Percentiles rank a stretch among this genome's conserved stretches.
These are phyloP conservation scores for Fissipunctia ypsillon DNA, from an alignment of 2,888 invertebrate genomes.

Conservation along the genomic window DNA sequence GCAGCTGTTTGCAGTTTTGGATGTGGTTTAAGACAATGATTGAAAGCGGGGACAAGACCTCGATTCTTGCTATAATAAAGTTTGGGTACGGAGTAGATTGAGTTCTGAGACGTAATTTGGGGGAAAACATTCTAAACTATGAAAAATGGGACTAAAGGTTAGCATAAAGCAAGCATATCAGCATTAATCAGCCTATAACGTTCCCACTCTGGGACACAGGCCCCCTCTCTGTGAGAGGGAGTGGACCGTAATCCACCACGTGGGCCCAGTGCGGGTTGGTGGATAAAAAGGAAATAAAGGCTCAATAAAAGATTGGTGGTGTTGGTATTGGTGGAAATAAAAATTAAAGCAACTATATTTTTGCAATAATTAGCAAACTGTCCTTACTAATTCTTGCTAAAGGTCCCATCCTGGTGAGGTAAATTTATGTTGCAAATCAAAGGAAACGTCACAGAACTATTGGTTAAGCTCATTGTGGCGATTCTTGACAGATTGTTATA, in stretches of 20 bases:
- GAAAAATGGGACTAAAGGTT: neutral
- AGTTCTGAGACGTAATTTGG: constrained; percentile 3
- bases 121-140: neutral
- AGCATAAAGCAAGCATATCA: neutral
- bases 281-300: neutral
- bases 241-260: neutral
- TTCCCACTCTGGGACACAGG: neutral
- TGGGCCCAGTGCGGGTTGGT: neutral
- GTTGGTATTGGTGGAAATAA: neutral
- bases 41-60: constrained; percentile 1
- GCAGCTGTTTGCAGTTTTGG: constrained; percentile 42
- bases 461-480: neutral
- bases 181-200: neutral
- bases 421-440: neutral
- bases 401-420: neutral
- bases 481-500: neutral
- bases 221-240: neutral
- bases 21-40: constrained; percentile 24
- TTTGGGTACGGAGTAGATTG: neutral
- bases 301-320: neutral
- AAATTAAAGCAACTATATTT: neutral
- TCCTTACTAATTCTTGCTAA: neutral
- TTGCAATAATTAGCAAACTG: neutral
- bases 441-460: neutral
- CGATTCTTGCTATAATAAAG: neutral